Conservation (phyloP, 1,140 invertebrate genomes). For the Phenacoccus solenopsis region DNA sequence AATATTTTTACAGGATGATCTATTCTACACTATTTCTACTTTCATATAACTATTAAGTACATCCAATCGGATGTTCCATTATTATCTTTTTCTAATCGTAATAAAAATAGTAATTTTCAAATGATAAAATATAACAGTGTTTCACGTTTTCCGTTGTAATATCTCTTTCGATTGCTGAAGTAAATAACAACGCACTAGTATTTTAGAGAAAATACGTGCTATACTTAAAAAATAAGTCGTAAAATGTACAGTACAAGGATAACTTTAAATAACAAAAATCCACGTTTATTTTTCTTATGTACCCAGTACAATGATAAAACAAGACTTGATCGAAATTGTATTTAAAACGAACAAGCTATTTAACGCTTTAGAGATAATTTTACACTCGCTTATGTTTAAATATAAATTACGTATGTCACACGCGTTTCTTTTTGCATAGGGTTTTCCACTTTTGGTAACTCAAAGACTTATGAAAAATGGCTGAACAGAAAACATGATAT, state of each 20-base stretch:
- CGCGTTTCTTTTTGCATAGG: neutral
- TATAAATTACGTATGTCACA: neutral
- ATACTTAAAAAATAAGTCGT: neutral
- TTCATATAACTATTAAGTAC: neutral
- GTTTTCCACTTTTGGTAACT: neutral
- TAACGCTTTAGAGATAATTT: neutral
- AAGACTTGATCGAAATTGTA: neutral
- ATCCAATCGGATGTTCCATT: neutral
- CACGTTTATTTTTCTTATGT: neutral
- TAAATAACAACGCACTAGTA: neutral
- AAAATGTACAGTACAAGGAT: neutral
- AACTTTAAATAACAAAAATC: neutral
- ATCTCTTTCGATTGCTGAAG: no score
- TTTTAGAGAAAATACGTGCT: neutral
- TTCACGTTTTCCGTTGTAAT: neutral
- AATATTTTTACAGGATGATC: neutral
- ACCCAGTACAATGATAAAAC: neutral
- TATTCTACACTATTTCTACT: neutral
- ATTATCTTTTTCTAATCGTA: neutral
- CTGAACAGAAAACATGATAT: neutral
- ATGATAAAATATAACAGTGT: neutral
- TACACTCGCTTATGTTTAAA: neutral
- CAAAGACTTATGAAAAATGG: neutral
- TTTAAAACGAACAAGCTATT: neutral
- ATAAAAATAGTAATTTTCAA: neutral